These are phyloP conservation scores for Trematocara zebra DNA, from an alignment of 2,113 vertebrate genomes.

Conservation along the genomic window DNA sequence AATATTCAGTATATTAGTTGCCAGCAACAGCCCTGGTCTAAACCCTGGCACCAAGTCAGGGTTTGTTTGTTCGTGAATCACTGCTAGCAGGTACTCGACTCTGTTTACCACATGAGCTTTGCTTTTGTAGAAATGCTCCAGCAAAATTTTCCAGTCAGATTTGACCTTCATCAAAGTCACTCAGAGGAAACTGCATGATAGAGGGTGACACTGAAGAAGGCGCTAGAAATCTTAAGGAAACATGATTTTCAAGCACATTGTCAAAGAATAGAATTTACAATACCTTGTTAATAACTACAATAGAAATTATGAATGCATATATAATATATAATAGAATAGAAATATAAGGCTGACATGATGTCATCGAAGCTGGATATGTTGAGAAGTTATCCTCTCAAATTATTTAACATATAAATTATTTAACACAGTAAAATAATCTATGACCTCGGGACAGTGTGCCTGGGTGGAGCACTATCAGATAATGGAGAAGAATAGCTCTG, in stretches of 20 bases:
- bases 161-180: background rate
- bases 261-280: background rate
- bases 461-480: background rate
- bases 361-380: background rate
- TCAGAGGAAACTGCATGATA: background rate
- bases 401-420: background rate
- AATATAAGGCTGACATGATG: background rate
- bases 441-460: background rate
- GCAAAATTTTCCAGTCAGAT: background rate
- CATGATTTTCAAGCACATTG: background rate
- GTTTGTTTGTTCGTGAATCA: background rate
- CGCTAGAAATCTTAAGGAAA: background rate
- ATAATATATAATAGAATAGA: rapidly evolving
- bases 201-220: background rate
- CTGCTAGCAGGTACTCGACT: background rate
- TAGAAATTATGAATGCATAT: background rate
- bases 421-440: background rate
- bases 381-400: rapidly evolving
- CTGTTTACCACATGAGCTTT: background rate
- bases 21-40: background rate
- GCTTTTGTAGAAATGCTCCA: background rate
- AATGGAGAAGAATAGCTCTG: background rate
- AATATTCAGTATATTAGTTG: background rate
- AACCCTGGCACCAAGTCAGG: background rate
- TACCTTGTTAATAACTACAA: background rate